Evolutionary conservation across 2,888 invertebrate genomes (phyloP), one percentile per base, ranked within the genome.

Genomic region (Nemoura dubitans): DNA sequence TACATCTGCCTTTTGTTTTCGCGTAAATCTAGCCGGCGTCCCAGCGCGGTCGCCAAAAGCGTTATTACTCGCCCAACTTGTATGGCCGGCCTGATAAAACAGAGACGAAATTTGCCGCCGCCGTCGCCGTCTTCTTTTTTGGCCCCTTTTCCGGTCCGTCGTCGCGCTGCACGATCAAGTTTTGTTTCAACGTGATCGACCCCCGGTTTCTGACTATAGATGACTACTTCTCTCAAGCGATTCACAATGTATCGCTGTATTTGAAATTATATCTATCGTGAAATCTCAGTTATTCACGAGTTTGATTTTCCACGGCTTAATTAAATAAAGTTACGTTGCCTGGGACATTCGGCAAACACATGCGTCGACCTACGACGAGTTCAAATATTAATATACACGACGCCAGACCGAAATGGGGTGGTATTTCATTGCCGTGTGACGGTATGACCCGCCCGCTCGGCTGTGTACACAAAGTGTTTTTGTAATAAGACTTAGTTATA

Each of bases 1-100:
- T 84, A 84, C 84, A 84, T 84, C 84, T 84, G 59, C 59, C 84
- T 59, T 84, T 84, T 84, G 84, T 84, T 84, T 84, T 84, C 59
- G 27, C 84, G 84, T 84, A 84, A 84, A 84, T 84, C 84, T 84
- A 59, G 59, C 76, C 84, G n/a, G 16, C 29, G n/a, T 30, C 16
- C 30, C 78, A 14, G 26, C 83, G 83, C 25, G 84, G 84, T 59
- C 28, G 76, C 84, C 30, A 76, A 29, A 21, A 42, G 84, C 59
- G 76, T 43, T 84, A 27, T 84, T 83, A 28, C 84, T 28, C 84
- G 84, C n/a, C n/a, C n/a, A n/a, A n/a, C n/a, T n/a, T n/a, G n/a
- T n/a, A n/a, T n/a, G n/a, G n/a, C n/a, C n/a, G 59, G 30, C 0
- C 28, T 84, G 84, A 84, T 84, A 84, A 84, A 43, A 84, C 83